Evolutionary conservation across 1,140 invertebrate genomes (phyloP).

Genomic region (Calycopis cecrops): DNA sequence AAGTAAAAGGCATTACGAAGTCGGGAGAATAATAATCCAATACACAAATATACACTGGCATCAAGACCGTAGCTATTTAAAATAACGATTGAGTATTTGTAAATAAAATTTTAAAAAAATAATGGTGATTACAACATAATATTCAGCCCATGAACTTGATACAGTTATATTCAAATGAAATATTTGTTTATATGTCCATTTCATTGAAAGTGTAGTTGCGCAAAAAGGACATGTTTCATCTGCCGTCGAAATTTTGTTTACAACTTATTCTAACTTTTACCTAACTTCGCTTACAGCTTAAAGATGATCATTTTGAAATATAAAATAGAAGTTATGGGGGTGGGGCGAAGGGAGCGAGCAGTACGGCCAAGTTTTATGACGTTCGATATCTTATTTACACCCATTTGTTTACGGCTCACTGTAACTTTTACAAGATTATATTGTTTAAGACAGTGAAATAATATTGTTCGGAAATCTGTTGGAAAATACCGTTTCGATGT

Average conservation of each 20-base stretch:
- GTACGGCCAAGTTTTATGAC: background rate
- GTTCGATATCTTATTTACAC: background rate
- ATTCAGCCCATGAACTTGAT: too few relatives aligned
- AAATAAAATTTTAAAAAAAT: too few relatives aligned
- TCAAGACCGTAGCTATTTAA: too few relatives aligned
- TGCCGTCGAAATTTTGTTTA: conserved; percentile 20
- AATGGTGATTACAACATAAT: too few relatives aligned
- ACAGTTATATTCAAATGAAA: too few relatives aligned
- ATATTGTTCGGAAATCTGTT: too few relatives aligned
- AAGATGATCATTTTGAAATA: conserved; percentile 34
- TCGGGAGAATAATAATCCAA: too few relatives aligned
- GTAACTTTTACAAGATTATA: background rate
- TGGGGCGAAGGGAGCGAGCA: background rate
- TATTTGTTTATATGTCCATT: background rate
- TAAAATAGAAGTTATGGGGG: background rate
- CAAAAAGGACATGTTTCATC: conserved; percentile 21
- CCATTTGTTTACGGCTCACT: conserved; percentile 5
- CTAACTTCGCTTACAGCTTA: conserved; percentile 24
- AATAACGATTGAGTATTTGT: background rate
- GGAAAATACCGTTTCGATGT: too few relatives aligned
- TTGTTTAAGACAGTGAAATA: too few relatives aligned
- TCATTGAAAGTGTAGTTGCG: background rate
- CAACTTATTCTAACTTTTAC: conserved; percentile 28
- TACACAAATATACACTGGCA: too few relatives aligned
- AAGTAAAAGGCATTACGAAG: too few relatives aligned